Conservation (phyloP, 2,888 invertebrate genomes). For the Sinohyriopsis cumingii region DNA sequence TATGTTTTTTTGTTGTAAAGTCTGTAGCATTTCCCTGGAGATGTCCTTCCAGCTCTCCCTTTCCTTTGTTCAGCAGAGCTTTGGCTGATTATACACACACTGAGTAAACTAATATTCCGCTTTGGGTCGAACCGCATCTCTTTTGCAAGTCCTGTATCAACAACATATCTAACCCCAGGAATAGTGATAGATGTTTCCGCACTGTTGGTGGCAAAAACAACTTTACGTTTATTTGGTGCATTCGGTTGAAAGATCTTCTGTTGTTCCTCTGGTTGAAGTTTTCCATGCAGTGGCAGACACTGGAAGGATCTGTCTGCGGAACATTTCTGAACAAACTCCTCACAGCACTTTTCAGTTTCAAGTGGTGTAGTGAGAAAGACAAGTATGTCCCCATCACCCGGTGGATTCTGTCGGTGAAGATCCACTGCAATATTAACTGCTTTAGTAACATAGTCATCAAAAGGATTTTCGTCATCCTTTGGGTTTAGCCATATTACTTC, state of each 20-base stretch:
- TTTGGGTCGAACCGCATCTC: slow-evolving; percentile 63
- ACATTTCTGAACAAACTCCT: slow-evolving; percentile 17
- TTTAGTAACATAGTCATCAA: slow-evolving; percentile 36
- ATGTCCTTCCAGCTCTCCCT: slow-evolving; percentile 69
- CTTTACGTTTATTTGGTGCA: slow-evolving; percentile 51
- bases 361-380: slow-evolving; percentile 67
- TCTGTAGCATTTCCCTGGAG: slow-evolving; percentile 66
- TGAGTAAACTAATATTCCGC: slow-evolving; percentile 53
- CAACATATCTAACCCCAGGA: slow-evolving; percentile 68
- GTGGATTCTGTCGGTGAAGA: slow-evolving; percentile 47
- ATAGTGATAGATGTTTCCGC: slow-evolving; percentile 72
- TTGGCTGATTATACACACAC: slow-evolving; percentile 49
- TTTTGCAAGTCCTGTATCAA: slow-evolving; percentile 69
- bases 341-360: slow-evolving; percentile 61
- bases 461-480: slow-evolving; percentile 13
- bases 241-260: slow-evolving; percentile 55
- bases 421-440: slow-evolving; percentile 53
- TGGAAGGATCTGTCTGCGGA: not conserved
- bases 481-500: slow-evolving; percentile 50
- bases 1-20: slow-evolving; percentile 65
- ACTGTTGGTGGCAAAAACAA: slow-evolving; percentile 70
- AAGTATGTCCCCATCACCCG: slow-evolving; percentile 69
- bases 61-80: slow-evolving; percentile 70
- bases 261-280: slow-evolving; percentile 61
- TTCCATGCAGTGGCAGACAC: slow-evolving; percentile 57